phyloP scores from a whole-genome alignment of 2,888 invertebrate genomes.

The Charanyca ferruginea region DNA sequence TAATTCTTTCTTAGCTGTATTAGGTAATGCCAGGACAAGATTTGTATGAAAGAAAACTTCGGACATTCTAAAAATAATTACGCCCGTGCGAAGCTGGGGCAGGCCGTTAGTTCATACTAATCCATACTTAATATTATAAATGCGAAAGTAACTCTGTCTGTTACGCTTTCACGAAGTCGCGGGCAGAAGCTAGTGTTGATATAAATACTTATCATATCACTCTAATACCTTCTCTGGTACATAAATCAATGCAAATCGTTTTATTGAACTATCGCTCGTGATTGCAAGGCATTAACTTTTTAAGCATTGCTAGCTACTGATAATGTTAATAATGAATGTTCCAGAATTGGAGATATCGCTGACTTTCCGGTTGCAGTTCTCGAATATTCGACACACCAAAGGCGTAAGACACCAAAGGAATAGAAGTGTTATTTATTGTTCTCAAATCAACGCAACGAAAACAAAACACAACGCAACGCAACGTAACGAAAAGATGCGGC shows the following conservation, averaged over 20 bases:
- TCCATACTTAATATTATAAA: too few relatives aligned
- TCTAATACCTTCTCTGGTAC: neutral
- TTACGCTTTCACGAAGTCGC: too few relatives aligned
- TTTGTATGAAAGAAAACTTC: too few relatives aligned
- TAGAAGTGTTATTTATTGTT: constrained; percentile 32
- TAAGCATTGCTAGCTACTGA: constrained; percentile 29
- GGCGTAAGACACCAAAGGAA: constrained; percentile 33
- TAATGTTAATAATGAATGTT: constrained; percentile 50
- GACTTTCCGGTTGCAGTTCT: constrained; percentile 39
- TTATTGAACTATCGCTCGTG: constrained; percentile 48
- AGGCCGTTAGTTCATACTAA: too few relatives aligned
- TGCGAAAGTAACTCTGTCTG: too few relatives aligned
- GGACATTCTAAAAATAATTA: too few relatives aligned
- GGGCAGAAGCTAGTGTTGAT: too few relatives aligned
- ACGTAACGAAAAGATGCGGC: constrained; percentile 17
- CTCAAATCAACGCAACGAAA: constrained; percentile 23
- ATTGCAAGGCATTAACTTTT: constrained; percentile 46
- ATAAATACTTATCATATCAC: neutral
- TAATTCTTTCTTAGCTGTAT: too few relatives aligned
- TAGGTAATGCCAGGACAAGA: too few relatives aligned
- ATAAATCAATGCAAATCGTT: constrained; percentile 45
- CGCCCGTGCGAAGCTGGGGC: too few relatives aligned
- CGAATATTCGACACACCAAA: constrained; percentile 42
- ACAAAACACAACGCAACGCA: too few relatives aligned
- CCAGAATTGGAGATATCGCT: constrained; percentile 55